These are phyloP conservation scores for Sphaeramia orbicularis DNA, from an alignment of 2,797 vertebrate genomes.

Conservation along the genomic window DNA sequence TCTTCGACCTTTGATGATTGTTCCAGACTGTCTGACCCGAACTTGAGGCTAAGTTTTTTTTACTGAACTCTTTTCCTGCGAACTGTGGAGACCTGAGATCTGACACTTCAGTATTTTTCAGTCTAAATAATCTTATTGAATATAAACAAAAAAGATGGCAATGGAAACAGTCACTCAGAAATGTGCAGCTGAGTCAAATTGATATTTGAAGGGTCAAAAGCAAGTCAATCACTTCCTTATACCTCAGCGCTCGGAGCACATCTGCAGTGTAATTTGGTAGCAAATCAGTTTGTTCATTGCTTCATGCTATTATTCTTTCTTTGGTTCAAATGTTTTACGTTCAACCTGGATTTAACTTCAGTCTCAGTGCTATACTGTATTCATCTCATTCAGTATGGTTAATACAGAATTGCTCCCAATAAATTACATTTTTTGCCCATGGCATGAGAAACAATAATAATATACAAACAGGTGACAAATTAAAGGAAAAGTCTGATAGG, in stretches of 20 bases:
- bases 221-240: conserved; percentile 25
- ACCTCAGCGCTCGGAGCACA: conserved; percentile 26
- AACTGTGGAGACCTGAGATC: conserved; percentile 2
- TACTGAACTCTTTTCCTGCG: neutral
- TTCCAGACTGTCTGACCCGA: neutral
- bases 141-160: conserved; percentile 13
- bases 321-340: conserved; percentile 22
- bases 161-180: conserved; percentile 54
- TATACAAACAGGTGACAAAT: too few relatives aligned
- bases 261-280: conserved; percentile 20
- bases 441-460: too few relatives aligned
- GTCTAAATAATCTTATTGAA: conserved; percentile 11
- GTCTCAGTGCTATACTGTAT: conserved; percentile 1
- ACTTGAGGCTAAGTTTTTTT: neutral
- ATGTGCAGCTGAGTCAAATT: conserved; percentile 37
- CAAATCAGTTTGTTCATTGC: conserved; percentile 44
- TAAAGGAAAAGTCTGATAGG: too few relatives aligned
- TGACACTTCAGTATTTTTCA: conserved; percentile 36
- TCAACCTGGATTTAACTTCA: conserved; percentile 4
- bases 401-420: conserved; percentile 15
- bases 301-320: conserved; percentile 40
- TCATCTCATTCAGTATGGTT: conserved; percentile 27
- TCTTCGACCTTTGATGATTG: neutral
- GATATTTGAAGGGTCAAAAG: conserved; percentile 52
- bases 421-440: conserved; percentile 15